Conservation (phyloP, 2,888 invertebrate genomes). For the Dastarcus helophoroides region DNA sequence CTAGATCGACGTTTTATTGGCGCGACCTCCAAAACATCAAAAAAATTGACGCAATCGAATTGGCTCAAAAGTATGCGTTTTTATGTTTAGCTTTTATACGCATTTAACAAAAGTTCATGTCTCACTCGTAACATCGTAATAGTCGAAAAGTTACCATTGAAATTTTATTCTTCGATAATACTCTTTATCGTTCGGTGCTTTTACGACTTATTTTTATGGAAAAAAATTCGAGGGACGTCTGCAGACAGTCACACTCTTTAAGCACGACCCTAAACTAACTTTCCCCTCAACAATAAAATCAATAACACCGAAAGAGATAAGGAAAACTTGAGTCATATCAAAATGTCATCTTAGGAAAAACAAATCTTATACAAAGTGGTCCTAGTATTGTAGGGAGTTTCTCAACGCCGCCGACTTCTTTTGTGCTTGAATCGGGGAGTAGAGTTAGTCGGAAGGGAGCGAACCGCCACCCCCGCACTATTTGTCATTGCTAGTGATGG, state of each 20-base stretch:
- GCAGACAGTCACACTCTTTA: background rate
- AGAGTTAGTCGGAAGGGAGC: conserved; percentile 10
- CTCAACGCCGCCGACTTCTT: conserved; percentile 14
- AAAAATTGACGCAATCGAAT: too few species aligned
- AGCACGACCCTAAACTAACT: too few species aligned
- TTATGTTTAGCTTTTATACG: too few species aligned
- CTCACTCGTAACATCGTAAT: too few species aligned
- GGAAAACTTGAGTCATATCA: conserved; percentile 29
- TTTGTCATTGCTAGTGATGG: conserved; percentile 36
- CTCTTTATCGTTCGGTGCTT: too few species aligned
- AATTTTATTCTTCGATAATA: too few species aligned
- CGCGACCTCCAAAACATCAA: too few species aligned
- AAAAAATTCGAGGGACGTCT: background rate
- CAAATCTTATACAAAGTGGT: conserved; percentile 31
- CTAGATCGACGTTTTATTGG: too few species aligned
- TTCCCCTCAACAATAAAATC: conserved; percentile 15
- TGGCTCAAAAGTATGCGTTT: too few species aligned
- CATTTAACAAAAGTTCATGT: too few species aligned
- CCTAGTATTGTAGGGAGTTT: conserved; percentile 21
- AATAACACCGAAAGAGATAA: conserved; percentile 15
- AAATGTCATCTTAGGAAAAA: conserved; percentile 35
- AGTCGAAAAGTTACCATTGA: too few species aligned
- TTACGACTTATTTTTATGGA: too few species aligned
- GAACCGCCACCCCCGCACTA: conserved; percentile 27
- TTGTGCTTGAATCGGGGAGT: conserved; percentile 15